Base-by-base conservation (phyloP, 2,888 invertebrate genomes). In the Yponomeuta evonymella region DNA sequence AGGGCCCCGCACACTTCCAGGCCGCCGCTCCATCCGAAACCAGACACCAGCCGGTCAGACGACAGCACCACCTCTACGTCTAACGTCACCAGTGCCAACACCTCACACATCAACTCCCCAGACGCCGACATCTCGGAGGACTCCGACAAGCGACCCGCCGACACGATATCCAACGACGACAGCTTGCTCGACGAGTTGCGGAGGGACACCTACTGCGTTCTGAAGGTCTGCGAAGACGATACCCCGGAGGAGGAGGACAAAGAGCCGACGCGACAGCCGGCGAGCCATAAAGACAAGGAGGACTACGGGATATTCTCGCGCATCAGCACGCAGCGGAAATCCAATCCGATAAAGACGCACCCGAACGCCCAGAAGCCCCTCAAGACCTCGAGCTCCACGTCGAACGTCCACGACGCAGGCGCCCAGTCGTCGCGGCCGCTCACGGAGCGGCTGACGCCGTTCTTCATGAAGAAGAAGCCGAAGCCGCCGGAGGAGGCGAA, bases 391-490 rank as follows among this genome's bases (percentile, higher is more conserved):
- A 89, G 82, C 75, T 92, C 91, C 29, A 90, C 91, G 69, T 90
- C 91, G 58, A 90, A 90, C 79, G 90, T 92, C 48, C 87, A 87
- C 78, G 91, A 92, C 75, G 85, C 84, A 51, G 85, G 85, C 70
- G 75, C 85, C 70, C 79, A 81, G 71, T 73, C 81, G 69, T 83
- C 88, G 75, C 84, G 89, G 1, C 89, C 88, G 70, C 75, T 92
- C 72, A 75, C 89, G n/a, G 92, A 92, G 74, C 80, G 92, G 29
- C 77, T 92, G 69, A 89, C 92, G 73, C 91, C 92, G n/a, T 91
- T 88, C 74, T 92, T 93, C 75, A 79, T 91, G 9, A 93, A 92
- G 75, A 88, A 87, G 77, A 91, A 90, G 75, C 77, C 88, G 69
- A 90, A 91, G 74, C 83, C 83, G 43, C 73, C 83, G 15, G 88